A percentile compares a stretch with the other conserved stretches of the same genome.
phyloP scores from a whole-genome alignment of 2,888 invertebrate species.

The Xestia rhomboidea region DNA sequence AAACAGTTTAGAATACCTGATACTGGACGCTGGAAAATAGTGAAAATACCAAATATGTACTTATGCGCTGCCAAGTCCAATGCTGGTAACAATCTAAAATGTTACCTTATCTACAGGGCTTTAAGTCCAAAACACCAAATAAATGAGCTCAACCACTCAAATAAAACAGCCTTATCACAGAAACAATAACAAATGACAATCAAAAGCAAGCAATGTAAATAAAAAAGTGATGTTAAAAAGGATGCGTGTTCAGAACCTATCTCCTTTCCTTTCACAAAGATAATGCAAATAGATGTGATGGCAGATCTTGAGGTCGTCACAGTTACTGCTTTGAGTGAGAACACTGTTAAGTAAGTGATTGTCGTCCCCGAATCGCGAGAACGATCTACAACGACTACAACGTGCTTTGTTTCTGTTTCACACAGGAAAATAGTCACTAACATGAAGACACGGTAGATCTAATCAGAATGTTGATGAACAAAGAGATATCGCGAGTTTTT shows the following conservation, averaged over 20 bases:
- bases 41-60: neutral
- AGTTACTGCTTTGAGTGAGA: constrained; percentile 41
- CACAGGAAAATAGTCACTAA: constrained; percentile 40
- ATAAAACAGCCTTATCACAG: neutral
- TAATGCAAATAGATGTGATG: constrained; percentile 10
- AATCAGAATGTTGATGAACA: constrained; percentile 28
- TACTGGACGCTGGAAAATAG: neutral
- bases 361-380: constrained; percentile 43
- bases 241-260: constrained; percentile 16
- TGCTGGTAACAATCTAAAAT: neutral
- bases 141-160: neutral
- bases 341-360: constrained; percentile 34
- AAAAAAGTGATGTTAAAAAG: neutral
- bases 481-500: constrained; percentile 16
- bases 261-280: constrained; percentile 5
- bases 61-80: neutral
- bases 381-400: constrained; percentile 39
- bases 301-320: constrained; percentile 36
- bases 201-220: neutral
- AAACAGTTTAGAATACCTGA: neutral
- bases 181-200: neutral
- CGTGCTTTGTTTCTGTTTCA: constrained; percentile 51
- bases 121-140: neutral
- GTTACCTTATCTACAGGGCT: neutral
- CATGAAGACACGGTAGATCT: constrained; percentile 25